Conservation (phyloP, 1,140 invertebrate species). For the Eurosta solidaginis region DNA sequence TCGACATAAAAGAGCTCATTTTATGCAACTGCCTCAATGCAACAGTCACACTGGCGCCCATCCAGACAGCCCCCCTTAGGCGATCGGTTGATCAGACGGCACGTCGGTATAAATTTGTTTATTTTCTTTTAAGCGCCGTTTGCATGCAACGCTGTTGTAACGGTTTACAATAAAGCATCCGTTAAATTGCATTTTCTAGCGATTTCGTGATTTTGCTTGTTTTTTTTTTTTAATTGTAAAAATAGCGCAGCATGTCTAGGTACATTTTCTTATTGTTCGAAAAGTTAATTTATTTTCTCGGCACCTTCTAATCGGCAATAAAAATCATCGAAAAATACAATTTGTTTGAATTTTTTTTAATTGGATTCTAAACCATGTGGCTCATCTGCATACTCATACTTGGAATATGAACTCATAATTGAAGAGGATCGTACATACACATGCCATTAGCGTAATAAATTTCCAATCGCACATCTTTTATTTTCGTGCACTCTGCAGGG, state of each 20-base stretch:
- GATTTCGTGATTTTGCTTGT: neutral
- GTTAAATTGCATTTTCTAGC: neutral
- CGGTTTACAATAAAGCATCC: neutral
- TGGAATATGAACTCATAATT: neutral
- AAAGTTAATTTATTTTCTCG: neutral
- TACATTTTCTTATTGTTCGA: no score
- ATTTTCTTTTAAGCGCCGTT: constrained; percentile 19
- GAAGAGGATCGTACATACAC: neutral
- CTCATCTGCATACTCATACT: neutral
- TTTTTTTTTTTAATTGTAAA: no score
- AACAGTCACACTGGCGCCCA: neutral
- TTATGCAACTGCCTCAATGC: neutral
- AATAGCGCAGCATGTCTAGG: neutral
- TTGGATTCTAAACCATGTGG: neutral
- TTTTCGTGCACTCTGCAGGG: neutral
- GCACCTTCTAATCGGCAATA: constrained; percentile 1
- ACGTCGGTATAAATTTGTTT: neutral
- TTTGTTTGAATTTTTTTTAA: neutral
- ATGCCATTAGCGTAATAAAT: neutral
- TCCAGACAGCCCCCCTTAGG: neutral
- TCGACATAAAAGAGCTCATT: neutral
- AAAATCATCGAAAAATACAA: neutral
- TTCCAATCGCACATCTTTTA: constrained; percentile 21
- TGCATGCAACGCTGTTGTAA: neutral
- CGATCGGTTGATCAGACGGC: neutral